Base-by-base conservation (phyloP, 2,888 invertebrate genomes). In the Agriopis leucophaearia region DNA sequence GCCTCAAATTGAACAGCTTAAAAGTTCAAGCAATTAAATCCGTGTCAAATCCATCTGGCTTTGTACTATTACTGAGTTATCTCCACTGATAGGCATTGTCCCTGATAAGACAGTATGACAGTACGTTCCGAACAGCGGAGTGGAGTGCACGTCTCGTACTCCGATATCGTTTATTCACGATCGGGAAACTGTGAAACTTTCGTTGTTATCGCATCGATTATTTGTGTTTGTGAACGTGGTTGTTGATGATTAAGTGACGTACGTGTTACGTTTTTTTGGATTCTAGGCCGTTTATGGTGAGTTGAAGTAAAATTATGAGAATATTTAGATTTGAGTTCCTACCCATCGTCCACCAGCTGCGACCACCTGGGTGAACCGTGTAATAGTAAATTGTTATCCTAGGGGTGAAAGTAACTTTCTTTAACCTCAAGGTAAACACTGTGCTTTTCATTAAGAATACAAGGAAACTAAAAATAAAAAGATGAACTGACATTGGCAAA, bases 21-120 rank as follows among this genome's bases (percentile, higher is more conserved):
- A 60, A 63, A 66, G 66, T 56, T 63, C 10, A 50, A 57, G 27
- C 50, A n/a, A 66, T 63, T 27, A 74, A 74, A 71, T 74, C 72
- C 64, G 66, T 54, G 65, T 67, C 36, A 61, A 61, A 64, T 62
- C 66, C 61, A 71, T 74, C 69, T 67, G 62, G 58, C 56, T 58
- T 38, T 54, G 64, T 67, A 66, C 56, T 56, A 18, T 62, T 57
- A 52, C 27, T 50, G 15, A 57, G 48, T 62, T 58, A 62, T 62
- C 61, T 59, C 0, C 35, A 10, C 38, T 27, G 66, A 59, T 54
- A 59, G 59, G 47, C 40, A 47, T 51, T 65, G 45, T 57, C 12
- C 40, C 36, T 63, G 63, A 63, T 63, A 67, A 63, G 63, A 48
- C 67, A 67, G 67, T 67, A 48, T 44, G 63, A 48, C 67, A 67